Base-by-base conservation (phyloP, 23 tunicate species). In the Styela clava region DNA sequence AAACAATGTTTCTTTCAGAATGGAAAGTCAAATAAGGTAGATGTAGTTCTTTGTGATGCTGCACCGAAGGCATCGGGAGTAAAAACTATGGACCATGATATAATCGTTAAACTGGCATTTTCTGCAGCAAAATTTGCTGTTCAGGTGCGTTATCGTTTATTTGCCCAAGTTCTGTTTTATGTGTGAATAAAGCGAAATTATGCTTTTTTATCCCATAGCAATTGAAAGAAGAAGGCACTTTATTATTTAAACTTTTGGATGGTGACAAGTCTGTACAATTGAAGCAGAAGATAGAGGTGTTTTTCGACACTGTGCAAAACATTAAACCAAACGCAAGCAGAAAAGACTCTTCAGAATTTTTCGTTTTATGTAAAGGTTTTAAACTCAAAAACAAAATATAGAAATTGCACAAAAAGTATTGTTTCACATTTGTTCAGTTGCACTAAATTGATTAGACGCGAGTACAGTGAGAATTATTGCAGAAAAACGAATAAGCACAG, bases 11-110 rank as follows among this genome's bases (percentile, higher is more conserved):
- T n/a, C n/a, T 29, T 67, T 25, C 30, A 67, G 71, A 36, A 76
- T 52, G 27, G 62, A 76, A 23, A 24, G 27, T 37, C 81, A 44
- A 27, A 52, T 37, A 28, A 69, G 51, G 97, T 82, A 21, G 90
- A 91, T 64, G 74, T 86, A 52, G 97, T 91, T 16, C 18, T 91
- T 24, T 91, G 97, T 83, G 97, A 91, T 78, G 97, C 97, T 35
- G 90, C 90, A 23, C 89, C 90, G 34, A 91, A 82, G 30, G 83
- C 90, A 34, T 74, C 90, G 72, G 97, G 97, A 3, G 33, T 71
- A 31, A 71, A 83, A 68, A 29, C 33, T 18, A 33, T 63, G 3
- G 90, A 91, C 32, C 97, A 91, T 34, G 23, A 74, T 0, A 52
- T 51, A 2, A 37, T 91, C 5, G 35, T 86, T 0, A 76, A 80